These are phyloP conservation scores for Falco berigora DNA, from an alignment of 2,797 vertebrate species.

Conservation along the genomic window DNA sequence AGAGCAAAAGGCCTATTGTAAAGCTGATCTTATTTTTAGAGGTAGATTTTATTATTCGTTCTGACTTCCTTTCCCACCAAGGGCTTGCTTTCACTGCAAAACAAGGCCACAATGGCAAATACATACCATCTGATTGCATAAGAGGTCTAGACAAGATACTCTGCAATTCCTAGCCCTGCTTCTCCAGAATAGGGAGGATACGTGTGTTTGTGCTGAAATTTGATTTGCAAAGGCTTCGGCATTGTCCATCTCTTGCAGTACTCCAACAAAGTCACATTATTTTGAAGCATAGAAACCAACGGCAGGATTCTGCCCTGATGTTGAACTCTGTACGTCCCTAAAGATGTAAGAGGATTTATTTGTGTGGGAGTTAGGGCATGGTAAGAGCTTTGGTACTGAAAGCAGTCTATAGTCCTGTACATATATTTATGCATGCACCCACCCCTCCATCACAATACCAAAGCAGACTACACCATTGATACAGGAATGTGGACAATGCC, in stretches of 20 bases:
- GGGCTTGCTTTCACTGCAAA: not conserved
- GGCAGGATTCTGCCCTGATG: not conserved
- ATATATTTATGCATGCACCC: not conserved
- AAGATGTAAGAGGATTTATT: not conserved
- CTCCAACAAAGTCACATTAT: not conserved
- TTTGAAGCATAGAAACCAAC: not conserved
- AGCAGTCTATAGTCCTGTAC: not conserved
- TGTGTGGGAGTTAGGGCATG: not conserved
- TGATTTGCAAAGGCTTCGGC: not conserved
- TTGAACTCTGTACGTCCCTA: not conserved
- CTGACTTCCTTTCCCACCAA: not conserved
- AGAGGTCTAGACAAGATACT: not conserved
- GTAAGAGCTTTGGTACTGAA: not conserved
- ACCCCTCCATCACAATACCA: not conserved
- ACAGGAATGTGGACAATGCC: not conserved
- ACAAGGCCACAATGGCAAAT: not conserved
- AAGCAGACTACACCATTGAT: not conserved
- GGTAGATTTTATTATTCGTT: not conserved
- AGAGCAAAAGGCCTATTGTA: not conserved
- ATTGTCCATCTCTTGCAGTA: not conserved
- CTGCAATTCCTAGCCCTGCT: not conserved
- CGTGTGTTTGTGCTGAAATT: not conserved
- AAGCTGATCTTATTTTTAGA: conserved; percentile 15
- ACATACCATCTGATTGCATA: not conserved
- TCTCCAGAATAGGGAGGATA: not conserved